Evolutionary conservation across 2,888 invertebrate species (phyloP), one percentile per base, ranked within the genome.

Genomic region (Dorcus parallelipipedus): DNA sequence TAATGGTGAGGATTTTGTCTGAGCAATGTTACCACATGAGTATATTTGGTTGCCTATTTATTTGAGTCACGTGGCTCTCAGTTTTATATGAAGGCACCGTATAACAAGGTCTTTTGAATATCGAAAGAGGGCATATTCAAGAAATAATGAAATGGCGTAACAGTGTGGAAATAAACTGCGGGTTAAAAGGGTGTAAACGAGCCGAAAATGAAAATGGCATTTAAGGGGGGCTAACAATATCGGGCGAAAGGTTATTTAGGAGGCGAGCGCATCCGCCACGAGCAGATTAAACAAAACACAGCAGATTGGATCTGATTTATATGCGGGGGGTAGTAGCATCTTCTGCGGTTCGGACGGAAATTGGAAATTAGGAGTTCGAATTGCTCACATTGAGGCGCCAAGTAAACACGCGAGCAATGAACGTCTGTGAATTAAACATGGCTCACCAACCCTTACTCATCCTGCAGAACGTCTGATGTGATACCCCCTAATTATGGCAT

Each of bases 271-370:
- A 60, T 56, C 57, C 62, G 68, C 26, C 26, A 7, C 26, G 26
- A 33, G 3, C 26, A 33, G 26, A 33, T 33, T 33, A 33, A 33
- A 33, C 26, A 33, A 33, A 33, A 33, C 26, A 33, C 26, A 33
- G 26, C 26, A 33, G 26, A 67, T 67, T 64, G 67, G 61, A 62
- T 52, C 63, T 66, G 66, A 69, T 69, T 67, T 67, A 69, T 69
- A 69, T 69, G 65, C 67, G 61, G 55, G 59, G 63, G 59, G 63
- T 54, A 54, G 63, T 54, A 54, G 63, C 23, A 62, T 60, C 66
- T 66, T 63, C 60, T 62, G 64, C 60, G 65, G 64, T 64, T 65
- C 64, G 63, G 61, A 48, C 61, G 65, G 67, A 67, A 67, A 67
- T 69, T 67, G 59, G 61, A 61, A 61, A 61, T 63, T 63, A 63